Percentiles rank a stretch among this genome's conserved stretches.
These are phyloP conservation scores for Ptychodera flava DNA, from an alignment of 35 echinoderm and acorn worm genomes.

Conservation along the genomic window DNA sequence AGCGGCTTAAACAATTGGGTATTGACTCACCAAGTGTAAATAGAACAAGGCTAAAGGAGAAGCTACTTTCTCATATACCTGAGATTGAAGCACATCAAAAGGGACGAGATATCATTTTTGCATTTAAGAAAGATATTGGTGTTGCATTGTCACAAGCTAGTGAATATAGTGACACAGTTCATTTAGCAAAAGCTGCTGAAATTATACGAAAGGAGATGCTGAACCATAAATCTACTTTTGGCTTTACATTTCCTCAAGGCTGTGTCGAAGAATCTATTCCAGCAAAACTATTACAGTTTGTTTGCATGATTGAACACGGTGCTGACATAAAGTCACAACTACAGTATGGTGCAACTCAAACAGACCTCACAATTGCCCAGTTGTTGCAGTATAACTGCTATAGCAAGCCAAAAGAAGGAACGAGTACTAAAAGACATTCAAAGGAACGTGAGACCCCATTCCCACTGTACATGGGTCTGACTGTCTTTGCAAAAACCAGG, in stretches of 20 bases:
- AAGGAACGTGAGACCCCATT: not conserved
- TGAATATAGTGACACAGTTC: not conserved
- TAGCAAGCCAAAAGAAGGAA: not conserved
- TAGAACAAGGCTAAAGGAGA: conserved; percentile 18
- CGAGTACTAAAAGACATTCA: not conserved
- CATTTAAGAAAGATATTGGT: conserved; percentile 24
- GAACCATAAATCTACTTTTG: conserved; percentile 8
- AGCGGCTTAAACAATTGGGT: too few species aligned
- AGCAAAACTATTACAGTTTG: conserved; percentile 10
- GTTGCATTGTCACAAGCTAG: not conserved
- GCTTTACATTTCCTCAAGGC: not conserved
- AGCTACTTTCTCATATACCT: conserved; percentile 8
- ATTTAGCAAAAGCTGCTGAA: conserved; percentile 24
- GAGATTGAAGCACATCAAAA: conserved; percentile 17
- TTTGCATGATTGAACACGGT: conserved; percentile 41
- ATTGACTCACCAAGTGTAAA: conserved; percentile 7
- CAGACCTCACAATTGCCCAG: not conserved
- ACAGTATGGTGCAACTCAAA: not conserved
- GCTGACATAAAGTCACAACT: conserved; percentile 29
- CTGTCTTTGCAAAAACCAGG: too few species aligned
- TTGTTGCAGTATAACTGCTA: not conserved
- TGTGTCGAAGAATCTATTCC: conserved; percentile 17
- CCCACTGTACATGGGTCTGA: too few species aligned
- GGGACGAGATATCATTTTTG: conserved; percentile 31
- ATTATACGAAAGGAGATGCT: conserved; percentile 28